These are phyloP conservation scores for Listrodromus nycthemerus DNA, from an alignment of 2,888 invertebrate genomes.

Conservation along the genomic window DNA sequence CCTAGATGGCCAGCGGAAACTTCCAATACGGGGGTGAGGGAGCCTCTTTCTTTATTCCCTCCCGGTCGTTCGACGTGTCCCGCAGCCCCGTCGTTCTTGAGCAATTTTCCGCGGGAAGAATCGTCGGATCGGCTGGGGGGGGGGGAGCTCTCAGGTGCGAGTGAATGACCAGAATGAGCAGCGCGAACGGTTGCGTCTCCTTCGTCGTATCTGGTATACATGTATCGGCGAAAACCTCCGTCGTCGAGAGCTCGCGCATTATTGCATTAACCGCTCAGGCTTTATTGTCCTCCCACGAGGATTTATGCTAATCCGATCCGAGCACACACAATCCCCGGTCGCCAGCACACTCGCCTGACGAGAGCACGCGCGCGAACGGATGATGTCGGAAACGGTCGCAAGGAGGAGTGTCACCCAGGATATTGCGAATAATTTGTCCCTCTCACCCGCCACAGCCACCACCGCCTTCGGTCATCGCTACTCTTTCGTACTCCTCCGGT, in stretches of 20 bases:
- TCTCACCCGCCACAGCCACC: conserved; percentile 52
- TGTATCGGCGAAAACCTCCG: conserved; percentile 28
- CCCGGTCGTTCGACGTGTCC: neutral
- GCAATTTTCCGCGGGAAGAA: conserved; percentile 47
- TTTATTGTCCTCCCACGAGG: conserved; percentile 80
- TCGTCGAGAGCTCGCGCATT: conserved; percentile 46
- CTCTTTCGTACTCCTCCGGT: conserved; percentile 19
- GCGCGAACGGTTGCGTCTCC: neutral
- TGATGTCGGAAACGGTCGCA: conserved; percentile 74
- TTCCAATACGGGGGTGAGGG: conserved; percentile 70
- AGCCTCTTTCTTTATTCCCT: conserved; percentile 26
- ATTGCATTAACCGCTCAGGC: conserved; percentile 65
- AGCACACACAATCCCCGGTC: conserved; percentile 48
- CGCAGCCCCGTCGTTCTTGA: conserved; percentile 30
- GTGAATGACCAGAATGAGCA: conserved; percentile 38
- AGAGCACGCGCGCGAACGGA: conserved; percentile 60
- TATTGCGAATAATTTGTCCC: conserved; percentile 73
- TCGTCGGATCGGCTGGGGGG: conserved; percentile 2
- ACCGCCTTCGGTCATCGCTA: conserved; percentile 43
- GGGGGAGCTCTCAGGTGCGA: conserved; percentile 22
- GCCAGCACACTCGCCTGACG: conserved; percentile 29
- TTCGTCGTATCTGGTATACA: conserved; percentile 7
- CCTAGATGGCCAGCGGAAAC: conserved; percentile 82
- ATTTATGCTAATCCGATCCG: conserved; percentile 79
- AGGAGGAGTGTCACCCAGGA: conserved; percentile 69